Evolutionary conservation across 2,797 vertebrate species (phyloP).

Genomic region (Cichlasoma orientale): DNA sequence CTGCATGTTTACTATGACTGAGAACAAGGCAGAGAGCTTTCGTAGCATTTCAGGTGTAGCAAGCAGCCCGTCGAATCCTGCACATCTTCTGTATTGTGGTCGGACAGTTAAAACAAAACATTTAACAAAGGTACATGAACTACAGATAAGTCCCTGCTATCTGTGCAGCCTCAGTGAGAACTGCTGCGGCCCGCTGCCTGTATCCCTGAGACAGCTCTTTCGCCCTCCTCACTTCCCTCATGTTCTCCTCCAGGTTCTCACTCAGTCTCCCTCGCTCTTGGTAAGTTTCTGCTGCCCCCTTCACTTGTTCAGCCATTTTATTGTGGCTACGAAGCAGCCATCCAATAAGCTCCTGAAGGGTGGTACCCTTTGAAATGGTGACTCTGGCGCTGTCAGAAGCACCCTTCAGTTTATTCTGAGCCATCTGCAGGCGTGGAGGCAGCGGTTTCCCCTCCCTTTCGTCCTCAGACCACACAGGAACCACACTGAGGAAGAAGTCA

Average conservation of each 20-base stretch:
- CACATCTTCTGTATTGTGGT: neutral
- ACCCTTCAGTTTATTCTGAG: constrained; percentile 66
- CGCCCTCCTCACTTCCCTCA: constrained; percentile 75
- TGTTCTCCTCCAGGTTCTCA: constrained; percentile 77
- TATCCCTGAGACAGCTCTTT: constrained; percentile 72
- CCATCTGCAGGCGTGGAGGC: constrained; percentile 60
- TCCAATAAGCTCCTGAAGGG: constrained; percentile 73
- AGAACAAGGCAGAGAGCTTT: neutral
- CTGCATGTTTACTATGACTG: neutral
- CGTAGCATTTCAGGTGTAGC: neutral
- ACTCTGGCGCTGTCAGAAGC: constrained; percentile 71
- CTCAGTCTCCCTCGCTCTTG: constrained; percentile 74
- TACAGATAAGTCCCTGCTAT: constrained; percentile 66
- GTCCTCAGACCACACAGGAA: constrained; percentile 34
- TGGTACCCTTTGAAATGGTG: constrained; percentile 67
- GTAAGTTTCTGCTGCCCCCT: constrained; percentile 46
- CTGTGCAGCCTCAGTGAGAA: constrained; percentile 74
- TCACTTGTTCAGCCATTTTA: constrained; percentile 67
- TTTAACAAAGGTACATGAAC: neutral
- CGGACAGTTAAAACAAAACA: neutral
- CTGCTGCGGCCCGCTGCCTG: constrained; percentile 64
- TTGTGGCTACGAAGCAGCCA: constrained; percentile 73
- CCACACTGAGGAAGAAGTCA: constrained; percentile 74
- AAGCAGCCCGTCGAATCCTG: neutral
- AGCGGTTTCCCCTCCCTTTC: constrained; percentile 8